Evolutionary conservation across 92 coral and sea anemone species (phyloP), one percentile per base, ranked within the genome.

Genomic region (Pocillopora meandrina): DNA sequence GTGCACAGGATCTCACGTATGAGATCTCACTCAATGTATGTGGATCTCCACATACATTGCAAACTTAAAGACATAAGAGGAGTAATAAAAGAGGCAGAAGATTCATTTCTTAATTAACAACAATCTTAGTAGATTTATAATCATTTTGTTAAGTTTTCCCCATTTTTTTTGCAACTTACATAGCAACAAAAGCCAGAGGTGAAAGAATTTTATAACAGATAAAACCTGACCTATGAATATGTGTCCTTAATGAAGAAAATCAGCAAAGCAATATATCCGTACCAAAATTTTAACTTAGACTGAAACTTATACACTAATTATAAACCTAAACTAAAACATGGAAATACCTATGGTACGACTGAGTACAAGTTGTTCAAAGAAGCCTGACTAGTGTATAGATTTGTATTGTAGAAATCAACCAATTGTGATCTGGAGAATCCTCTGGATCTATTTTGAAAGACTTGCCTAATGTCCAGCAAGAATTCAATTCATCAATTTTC

Each of bases 61-160:
- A 90, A 89, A 72, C 88, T 97, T 76, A 77, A 85, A 77, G 99
- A 97, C 62, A 68, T 89, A 34, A 88, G 58, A 49, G 90, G 85
- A 21, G 98, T 97, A 15, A 62, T 91, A 18, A 93, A 86, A 76
- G 98, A 91, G 36, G 98, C 99, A 18, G 98, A 97, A 76, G 97
- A 95, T 7, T 82, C 89, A 66, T 97, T 97, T 86, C 92, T 94
- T 36, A 95, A 91, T 85, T 83, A 86, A 15, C 93, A 88, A 56
- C 93, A 88, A 72, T 88, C 64, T n/a, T 10, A 26, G 34, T 57
- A 31, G 9, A 42, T 33, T 23, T 0, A 11, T 26, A 11, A 12
- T 56, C 26, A 57, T 16, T 33, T 75, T 75, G 58, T 58, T 74
- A 12, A 31, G 52, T 26, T 75, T 21, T 31, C 74, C 42, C 18